These are phyloP conservation scores for Scaptomyza caliginosa DNA, from an alignment of 2,888 invertebrate species.

Conservation along the genomic window DNA sequence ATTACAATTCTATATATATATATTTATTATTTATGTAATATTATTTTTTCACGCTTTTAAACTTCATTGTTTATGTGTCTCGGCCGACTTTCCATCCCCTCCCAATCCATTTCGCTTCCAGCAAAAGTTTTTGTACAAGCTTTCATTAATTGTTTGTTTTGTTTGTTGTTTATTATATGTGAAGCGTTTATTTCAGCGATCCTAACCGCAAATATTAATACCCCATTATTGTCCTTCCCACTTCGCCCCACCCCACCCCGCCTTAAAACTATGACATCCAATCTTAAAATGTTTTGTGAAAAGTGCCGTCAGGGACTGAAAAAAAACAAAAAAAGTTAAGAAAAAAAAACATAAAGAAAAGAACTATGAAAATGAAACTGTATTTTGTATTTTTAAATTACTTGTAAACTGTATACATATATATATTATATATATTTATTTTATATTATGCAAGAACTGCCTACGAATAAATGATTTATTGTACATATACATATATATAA, in stretches of 20 bases:
- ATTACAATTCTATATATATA: slow-evolving; percentile 48
- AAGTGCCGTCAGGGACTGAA: slow-evolving; percentile 62
- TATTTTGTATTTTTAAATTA: slow-evolving; percentile 79
- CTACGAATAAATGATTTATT: slow-evolving; percentile 80
- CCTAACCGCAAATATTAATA: not conserved
- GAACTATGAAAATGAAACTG: slow-evolving; percentile 75
- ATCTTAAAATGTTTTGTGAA: slow-evolving; percentile 58
- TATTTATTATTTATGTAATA: slow-evolving; percentile 48
- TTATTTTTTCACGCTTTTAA: slow-evolving; percentile 37
- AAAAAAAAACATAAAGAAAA: slow-evolving; percentile 30
- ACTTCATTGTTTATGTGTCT: slow-evolving; percentile 21
- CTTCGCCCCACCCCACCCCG: not conserved
- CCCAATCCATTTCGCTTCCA: not conserved
- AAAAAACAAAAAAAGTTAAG: slow-evolving; percentile 25
- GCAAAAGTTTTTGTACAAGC: slow-evolving; percentile 12
- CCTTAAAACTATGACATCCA: slow-evolving; percentile 34
- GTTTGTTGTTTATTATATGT: slow-evolving; percentile 15
- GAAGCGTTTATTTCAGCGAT: slow-evolving; percentile 22
- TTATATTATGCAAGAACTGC: slow-evolving; percentile 80
- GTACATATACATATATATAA: slow-evolving; percentile 57
- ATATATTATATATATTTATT: slow-evolving; percentile 79
- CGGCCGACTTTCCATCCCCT: not conserved
- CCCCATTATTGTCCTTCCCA: not conserved
- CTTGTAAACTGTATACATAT: slow-evolving; percentile 77
- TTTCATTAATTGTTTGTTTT: slow-evolving; percentile 19